Conservation (phyloP, 2,113 vertebrate genomes). For the Actenoides lindsayi region DNA sequence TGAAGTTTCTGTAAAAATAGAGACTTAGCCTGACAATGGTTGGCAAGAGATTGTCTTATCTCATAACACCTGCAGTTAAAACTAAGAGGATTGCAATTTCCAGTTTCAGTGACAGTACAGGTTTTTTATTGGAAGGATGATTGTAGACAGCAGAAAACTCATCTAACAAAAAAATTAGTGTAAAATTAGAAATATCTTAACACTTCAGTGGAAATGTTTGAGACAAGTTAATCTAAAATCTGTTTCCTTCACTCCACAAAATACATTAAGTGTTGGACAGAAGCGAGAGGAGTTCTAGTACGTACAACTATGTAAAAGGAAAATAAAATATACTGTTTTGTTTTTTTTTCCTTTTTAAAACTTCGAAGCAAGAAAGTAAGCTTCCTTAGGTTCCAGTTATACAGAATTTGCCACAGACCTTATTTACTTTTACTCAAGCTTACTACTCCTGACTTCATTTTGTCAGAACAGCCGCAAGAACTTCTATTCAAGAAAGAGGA, state of each 20-base stretch:
- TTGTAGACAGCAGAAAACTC: neutral
- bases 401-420: neutral
- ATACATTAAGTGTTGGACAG: neutral
- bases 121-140: neutral
- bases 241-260: neutral
- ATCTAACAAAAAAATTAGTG: neutral
- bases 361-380: neutral
- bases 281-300: neutral
- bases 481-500: neutral
- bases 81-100: slow-evolving; percentile 31
- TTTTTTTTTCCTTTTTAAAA: neutral
- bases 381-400: neutral
- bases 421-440: neutral
- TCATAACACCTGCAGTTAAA: neutral
- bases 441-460: neutral
- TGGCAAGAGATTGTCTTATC: slow-evolving; percentile 3
- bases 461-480: neutral
- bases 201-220: neutral
- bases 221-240: neutral
- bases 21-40: neutral
- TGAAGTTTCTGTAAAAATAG: slow-evolving; percentile 41
- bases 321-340: neutral
- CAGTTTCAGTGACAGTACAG: neutral
- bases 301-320: neutral
- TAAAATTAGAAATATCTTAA: neutral